Conservation (phyloP, 2,888 invertebrate genomes). For the Lithophane leautieri region DNA sequence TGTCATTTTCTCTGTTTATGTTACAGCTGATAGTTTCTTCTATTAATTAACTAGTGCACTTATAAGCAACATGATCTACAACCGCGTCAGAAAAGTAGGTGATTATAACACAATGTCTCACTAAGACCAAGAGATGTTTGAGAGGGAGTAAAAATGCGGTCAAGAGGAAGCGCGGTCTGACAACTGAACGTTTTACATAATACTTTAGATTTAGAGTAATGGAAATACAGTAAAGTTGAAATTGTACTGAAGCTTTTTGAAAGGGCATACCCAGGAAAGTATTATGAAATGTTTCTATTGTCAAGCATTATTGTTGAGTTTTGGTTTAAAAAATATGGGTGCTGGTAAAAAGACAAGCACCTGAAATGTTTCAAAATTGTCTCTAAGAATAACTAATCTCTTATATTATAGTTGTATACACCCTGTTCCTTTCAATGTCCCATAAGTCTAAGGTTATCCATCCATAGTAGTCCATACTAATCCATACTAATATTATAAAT, state of each 20-base stretch:
- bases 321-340: background rate
- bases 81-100: slow-evolving; percentile 4
- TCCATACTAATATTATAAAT: too few species aligned
- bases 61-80: slow-evolving; percentile 1
- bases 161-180: slow-evolving; percentile 17
- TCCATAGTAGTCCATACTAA: too few species aligned
- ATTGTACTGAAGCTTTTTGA: background rate
- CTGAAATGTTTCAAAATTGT: background rate
- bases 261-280: background rate
- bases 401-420: too few species aligned
- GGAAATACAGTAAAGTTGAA: background rate
- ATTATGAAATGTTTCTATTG: background rate
- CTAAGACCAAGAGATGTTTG: slow-evolving; percentile 20
- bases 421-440: too few species aligned
- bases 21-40: background rate
- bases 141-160: slow-evolving; percentile 40
- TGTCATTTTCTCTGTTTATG: background rate
- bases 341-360: background rate
- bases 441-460: too few species aligned
- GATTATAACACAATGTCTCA: slow-evolving; percentile 29
- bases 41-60: slow-evolving; percentile 13
- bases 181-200: slow-evolving; percentile 16
- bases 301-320: background rate
- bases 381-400: too few species aligned
- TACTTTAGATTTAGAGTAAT: slow-evolving; percentile 17